Evolutionary conservation across 2,888 invertebrate species (phyloP), one percentile per base, ranked within the genome.

Genomic region (Agrochola circellaris): DNA sequence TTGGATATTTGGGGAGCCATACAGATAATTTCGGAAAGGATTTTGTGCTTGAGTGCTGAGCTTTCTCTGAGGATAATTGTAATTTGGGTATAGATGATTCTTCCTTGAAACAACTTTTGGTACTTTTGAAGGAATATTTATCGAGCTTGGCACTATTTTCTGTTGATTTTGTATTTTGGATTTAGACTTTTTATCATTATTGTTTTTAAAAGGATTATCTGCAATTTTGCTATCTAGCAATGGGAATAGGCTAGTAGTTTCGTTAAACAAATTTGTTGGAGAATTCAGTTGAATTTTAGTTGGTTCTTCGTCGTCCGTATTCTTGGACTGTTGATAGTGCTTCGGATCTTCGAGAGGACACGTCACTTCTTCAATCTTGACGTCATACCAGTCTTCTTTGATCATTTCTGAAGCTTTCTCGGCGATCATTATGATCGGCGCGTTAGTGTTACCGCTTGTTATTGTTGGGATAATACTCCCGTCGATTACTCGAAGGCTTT

Each of bases 381-480:
- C 77, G 34, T 91, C 90, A 15, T 84, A 81, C 97, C 98, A 98
- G 85, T 98, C 98, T 91, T 98, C 97, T 91, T 98, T 98, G 85
- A 99, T 98, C 97, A 99, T 97, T 89, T 98, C 98, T 0, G 98
- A 97, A 1, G 98, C 98, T 89, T 98, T 98, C 91, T 99, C 98
- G 0, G 98, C 98, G 64, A 99, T 98, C 98, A 98, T 98, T 65
- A 98, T 97, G 1, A 97, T 97, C 0, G 98, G 98, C 0, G 98
- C 98, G 89, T 98, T 98, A 0, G 98, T 98, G 90, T 99, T 98
- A 0, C 98, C 98, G 54, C 97, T 98, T 0, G 97, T 97, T 73
- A 99, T 98, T 2, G 95, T 97, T 0, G 99, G 99, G 98, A 99
- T 98, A 34, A 99, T 97, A 85, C 98, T 98, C 0, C 98, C 98